Evolutionary conservation across 53 echinoderm and acorn worm genomes (phyloP), one percentile per base, ranked within the genome.

Genomic region (Stichopus horrens): DNA sequence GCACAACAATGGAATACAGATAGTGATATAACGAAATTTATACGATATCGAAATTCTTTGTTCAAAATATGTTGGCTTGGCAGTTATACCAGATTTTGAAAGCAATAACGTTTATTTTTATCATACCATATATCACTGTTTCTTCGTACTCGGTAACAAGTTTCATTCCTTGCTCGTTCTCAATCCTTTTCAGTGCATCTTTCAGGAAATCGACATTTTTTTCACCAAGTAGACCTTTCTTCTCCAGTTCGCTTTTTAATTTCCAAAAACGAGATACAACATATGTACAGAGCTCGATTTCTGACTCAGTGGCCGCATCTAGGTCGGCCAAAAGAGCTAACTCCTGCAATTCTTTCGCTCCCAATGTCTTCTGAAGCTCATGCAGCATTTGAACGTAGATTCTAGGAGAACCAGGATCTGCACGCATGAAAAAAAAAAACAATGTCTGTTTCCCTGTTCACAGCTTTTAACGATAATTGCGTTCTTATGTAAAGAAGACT

Each of bases 121-220:
- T n/a, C n/a, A n/a, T 60, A 60, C 60, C 60, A 13, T 60, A 60
- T 60, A 60, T 60, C 5, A 9, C 60, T 60, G 55, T 11, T 55
- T 53, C 53, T 53, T 53, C 53, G 53, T 78, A 78, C 4, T 9
- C 53, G 11, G n/a, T 78, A 5, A 78, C 53, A 37, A 54, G 5
- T 53, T 16, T 54, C 53, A 78, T 7, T 53, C 53, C 78, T 78
- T 16, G 7, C 55, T 78, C 55, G 55, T 78, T 51, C 4, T 51
- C 55, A 13, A 78, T 78, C 9, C 7, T 51, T 14, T 78, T 54
- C 6, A 78, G 53, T 53, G 53, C 7, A 0, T 54, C 3, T 54
- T 54, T 78, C 53, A 78, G n/a, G 78, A 37, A 53, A 78, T 52
- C 78, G 16, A 78, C 51, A 37, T 78, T 78, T 54, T 51, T 54